Evolutionary conservation across 2,888 invertebrate genomes (phyloP), one percentile per base, ranked within the genome.

Genomic region (Chaitophorus viminalis): DNA sequence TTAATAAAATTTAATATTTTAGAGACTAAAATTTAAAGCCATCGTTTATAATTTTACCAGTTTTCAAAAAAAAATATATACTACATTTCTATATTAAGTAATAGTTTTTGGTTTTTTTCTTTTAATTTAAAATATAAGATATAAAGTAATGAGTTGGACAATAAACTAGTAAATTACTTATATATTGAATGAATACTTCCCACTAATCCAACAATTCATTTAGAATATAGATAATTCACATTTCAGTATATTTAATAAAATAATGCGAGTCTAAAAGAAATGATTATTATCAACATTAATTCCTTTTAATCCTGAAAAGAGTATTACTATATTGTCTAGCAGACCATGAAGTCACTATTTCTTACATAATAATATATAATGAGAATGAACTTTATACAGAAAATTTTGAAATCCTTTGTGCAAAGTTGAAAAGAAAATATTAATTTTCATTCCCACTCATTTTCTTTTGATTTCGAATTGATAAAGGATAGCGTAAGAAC

Each of bases 371-470:
- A 46, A 60, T 39, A 31, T 81, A 31, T 46, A 81, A 70, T 81
- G 68, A 81, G 70, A 81, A 70, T 70, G 81, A 46, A 68, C 21
- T 81, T 81, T 25, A 81, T 68, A 31, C 31, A 31, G 11, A 68
- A 21, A 29, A 81, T 70, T 81, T 81, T 68, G 68, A 68, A 68
- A 81, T 31, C 46, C 68, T 46, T 68, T 81, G 68, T 70, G 36
- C 18, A 21, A 14, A 60, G 31, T 46, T 70, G 68, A 31, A 68
- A 81, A 81, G 39, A 81, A 81, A 68, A 81, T 25, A 36, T 70
- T 70, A 70, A 81, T 81, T 29, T 11, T n/a, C 8, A 68, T 68
- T 68, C n/a, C 68, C 68, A 33, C 46, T 14, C 14, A 11, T 79
- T 60, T 60, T n/a, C 33, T 79, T 36, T 25, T n/a, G n/a, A 65